These are phyloP conservation scores for Camelus bactrianus DNA, from an alignment of 2,113 vertebrate genomes.

Conservation along the genomic window DNA sequence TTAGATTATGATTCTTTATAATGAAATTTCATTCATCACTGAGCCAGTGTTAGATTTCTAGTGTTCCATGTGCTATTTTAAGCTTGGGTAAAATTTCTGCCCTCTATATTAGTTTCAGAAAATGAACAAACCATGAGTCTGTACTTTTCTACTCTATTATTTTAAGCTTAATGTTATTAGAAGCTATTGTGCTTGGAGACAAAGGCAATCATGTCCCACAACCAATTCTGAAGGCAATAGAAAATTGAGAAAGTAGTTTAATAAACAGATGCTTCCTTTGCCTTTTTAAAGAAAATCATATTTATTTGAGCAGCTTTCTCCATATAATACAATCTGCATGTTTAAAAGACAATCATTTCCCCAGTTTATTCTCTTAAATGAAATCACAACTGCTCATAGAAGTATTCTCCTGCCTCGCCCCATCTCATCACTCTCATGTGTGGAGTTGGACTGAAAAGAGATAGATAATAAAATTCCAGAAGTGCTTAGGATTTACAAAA, in stretches of 20 bases:
- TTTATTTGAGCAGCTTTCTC: conserved; percentile 65
- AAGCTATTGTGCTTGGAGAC: conserved; percentile 76
- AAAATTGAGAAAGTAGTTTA: conserved; percentile 76
- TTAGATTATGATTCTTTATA: conserved; percentile 74
- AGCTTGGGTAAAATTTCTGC: conserved; percentile 73
- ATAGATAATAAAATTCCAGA: conserved; percentile 40
- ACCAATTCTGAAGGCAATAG: conserved; percentile 67
- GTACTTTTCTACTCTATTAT: conserved; percentile 63
- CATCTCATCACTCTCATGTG: not conserved
- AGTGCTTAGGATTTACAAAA: conserved; percentile 52
- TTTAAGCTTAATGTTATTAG: conserved; percentile 82
- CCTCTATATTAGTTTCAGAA: conserved; percentile 67
- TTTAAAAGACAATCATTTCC: conserved; percentile 62
- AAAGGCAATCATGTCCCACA: conserved; percentile 58
- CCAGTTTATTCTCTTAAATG: conserved; percentile 61
- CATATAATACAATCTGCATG: conserved; percentile 58
- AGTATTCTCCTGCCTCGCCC: not conserved
- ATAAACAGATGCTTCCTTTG: conserved; percentile 76
- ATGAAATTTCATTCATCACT: conserved; percentile 80
- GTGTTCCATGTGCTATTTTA: conserved; percentile 68
- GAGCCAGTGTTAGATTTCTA: conserved; percentile 75
- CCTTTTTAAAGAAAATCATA: conserved; percentile 76
- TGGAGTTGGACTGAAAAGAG: not conserved
- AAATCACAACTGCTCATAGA: conserved; percentile 25
- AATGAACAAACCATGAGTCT: conserved; percentile 67